phyloP scores from a whole-genome alignment of 1,140 invertebrate genomes.

The Diachasmimorpha longicaudata region DNA sequence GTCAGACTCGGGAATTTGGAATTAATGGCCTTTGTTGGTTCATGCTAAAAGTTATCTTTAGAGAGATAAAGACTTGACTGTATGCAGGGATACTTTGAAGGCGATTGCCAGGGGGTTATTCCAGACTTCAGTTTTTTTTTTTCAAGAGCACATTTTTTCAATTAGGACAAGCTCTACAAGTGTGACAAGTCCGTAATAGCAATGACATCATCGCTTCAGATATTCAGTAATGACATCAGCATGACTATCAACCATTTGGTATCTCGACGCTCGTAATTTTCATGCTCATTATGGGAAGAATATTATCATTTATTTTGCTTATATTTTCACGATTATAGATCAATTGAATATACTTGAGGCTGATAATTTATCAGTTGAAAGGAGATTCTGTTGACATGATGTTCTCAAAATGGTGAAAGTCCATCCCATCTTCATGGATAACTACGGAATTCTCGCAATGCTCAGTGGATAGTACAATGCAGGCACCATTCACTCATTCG shows the following conservation, averaged over 20 bases:
- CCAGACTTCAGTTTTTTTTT: neutral
- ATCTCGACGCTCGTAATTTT: neutral
- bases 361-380: too few relatives aligned
- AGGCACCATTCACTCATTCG: slow-evolving; percentile 28
- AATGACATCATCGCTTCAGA: neutral
- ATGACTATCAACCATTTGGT: neutral
- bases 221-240: neutral
- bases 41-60: neutral
- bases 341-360: too few relatives aligned
- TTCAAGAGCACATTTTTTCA: neutral
- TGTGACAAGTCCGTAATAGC: neutral
- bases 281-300: too few relatives aligned
- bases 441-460: neutral
- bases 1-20: neutral
- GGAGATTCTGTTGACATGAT: neutral
- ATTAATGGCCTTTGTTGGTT: neutral
- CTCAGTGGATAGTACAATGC: neutral
- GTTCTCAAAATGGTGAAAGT: neutral
- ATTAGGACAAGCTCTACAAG: neutral
- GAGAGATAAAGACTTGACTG: neutral
- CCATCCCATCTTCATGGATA: neutral
- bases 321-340: too few relatives aligned
- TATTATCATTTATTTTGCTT: too few relatives aligned
- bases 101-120: too few relatives aligned
- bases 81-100: neutral